These are phyloP conservation scores for Motacilla tschutschensis DNA, from an alignment of 2,113 vertebrate genomes.

Conservation along the genomic window DNA sequence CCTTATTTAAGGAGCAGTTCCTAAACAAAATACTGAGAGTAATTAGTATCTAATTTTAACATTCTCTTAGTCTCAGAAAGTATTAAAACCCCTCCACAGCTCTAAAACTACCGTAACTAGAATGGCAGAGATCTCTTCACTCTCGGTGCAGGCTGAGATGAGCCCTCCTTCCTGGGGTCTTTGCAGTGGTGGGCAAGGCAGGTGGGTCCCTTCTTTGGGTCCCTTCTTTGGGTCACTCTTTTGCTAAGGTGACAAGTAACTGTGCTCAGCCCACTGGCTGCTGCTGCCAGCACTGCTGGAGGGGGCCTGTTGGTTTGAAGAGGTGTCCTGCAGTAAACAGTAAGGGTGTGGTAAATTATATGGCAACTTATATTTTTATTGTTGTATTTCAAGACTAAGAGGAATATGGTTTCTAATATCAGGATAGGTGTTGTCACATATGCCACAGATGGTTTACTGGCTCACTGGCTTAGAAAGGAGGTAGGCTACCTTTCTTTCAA, in stretches of 20 bases:
- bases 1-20: neutral
- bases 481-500: neutral
- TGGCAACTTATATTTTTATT: neutral
- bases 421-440: neutral
- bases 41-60: neutral
- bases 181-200: neutral
- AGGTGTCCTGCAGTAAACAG: neutral
- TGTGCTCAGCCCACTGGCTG: neutral
- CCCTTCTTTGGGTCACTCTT: neutral
- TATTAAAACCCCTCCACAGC: neutral
- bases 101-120: neutral
- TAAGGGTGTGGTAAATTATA: no score
- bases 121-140: neutral
- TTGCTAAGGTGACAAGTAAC: neutral
- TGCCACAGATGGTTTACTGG: neutral
- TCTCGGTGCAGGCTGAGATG: neutral
- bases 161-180: neutral
- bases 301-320: neutral
- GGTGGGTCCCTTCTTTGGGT: neutral
- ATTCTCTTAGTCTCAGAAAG: neutral
- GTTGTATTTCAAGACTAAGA: neutral
- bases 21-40: neutral
- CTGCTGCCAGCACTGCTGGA: neutral
- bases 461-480: neutral
- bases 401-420: neutral